Evolutionary conservation across 2,888 invertebrate genomes (phyloP).

Genomic region (Rhagonycha lutea): DNA sequence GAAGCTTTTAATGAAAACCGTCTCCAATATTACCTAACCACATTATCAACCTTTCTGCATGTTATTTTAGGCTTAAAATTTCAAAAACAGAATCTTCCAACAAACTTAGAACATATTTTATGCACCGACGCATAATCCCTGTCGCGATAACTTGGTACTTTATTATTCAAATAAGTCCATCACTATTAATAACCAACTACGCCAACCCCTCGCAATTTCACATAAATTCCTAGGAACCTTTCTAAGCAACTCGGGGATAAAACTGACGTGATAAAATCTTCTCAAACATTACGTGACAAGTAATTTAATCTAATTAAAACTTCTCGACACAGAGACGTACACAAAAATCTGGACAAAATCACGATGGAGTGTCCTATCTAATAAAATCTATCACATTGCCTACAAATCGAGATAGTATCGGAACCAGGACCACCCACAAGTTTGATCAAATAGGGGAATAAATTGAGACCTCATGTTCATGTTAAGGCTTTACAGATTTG

Average conservation of each 20-base stretch:
- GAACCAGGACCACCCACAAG: slow-evolving; percentile 8
- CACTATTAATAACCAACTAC: slow-evolving; percentile 10
- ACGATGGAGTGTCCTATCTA: neutral
- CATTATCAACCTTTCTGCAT: neutral
- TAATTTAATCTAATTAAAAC: slow-evolving; percentile 13
- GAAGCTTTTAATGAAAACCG: neutral
- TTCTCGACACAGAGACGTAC: neutral
- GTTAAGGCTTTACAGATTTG: slow-evolving; percentile 4
- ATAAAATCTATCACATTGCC: neutral
- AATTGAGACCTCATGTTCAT: slow-evolving; percentile 9
- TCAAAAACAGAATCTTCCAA: neutral
- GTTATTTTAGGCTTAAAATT: neutral
- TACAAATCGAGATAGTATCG: slow-evolving; percentile 18
- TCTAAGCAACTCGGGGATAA: slow-evolving; percentile 2
- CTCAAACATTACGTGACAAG: slow-evolving; percentile 6
- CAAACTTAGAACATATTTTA: neutral
- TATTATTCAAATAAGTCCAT: slow-evolving; percentile 11
- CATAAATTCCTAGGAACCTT: neutral
- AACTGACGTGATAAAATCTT: slow-evolving; percentile 7
- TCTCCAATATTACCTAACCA: neutral
- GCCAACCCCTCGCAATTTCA: neutral
- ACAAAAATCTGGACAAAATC: neutral
- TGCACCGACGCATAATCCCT: slow-evolving; percentile 6
- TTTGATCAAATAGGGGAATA: slow-evolving; percentile 10
- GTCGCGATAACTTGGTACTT: neutral